Evolutionary conservation across 1,140 invertebrate species (phyloP).

Genomic region (Akabosia matsudoensis): DNA sequence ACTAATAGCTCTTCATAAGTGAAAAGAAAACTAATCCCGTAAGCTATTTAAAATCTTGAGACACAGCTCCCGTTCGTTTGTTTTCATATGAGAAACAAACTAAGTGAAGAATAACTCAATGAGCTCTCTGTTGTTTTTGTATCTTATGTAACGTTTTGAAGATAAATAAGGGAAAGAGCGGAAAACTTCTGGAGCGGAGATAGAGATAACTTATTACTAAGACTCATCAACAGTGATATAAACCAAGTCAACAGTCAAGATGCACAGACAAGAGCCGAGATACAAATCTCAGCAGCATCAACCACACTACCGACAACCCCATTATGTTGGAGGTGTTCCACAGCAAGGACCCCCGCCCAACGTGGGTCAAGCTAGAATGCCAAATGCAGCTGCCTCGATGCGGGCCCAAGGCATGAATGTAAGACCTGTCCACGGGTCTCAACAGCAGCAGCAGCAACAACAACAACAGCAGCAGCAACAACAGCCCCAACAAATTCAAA

Average conservation of each 20-base stretch:
- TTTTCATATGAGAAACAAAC: neutral
- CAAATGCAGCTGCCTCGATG: constrained; percentile 24
- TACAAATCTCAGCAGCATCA: neutral
- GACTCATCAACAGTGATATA: constrained; percentile 1
- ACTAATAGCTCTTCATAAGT: neutral
- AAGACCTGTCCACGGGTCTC: neutral
- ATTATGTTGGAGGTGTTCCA: constrained; percentile 23
- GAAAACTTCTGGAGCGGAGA: neutral
- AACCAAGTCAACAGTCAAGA: neutral
- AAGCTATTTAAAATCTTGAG: too few species aligned
- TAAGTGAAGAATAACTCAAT: neutral
- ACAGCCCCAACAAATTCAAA: constrained; percentile 17
- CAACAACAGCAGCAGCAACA: constrained; percentile 11
- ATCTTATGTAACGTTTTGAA: neutral
- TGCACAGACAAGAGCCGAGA: neutral
- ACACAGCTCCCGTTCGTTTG: too few species aligned
- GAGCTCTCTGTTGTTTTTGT: neutral
- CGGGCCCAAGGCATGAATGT: neutral
- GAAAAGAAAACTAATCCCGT: too few species aligned
- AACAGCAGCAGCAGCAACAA: constrained; percentile 23
- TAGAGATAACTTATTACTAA: neutral
- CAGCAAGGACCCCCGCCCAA: constrained; percentile 28
- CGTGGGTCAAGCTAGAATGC: neutral
- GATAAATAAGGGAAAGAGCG: neutral
- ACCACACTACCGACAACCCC: neutral